Percentiles rank a stretch among this genome's conserved stretches.
Evolutionary conservation across 2,797 vertebrate genomes (phyloP).

Genomic region (Anguilla megastoma): DNA sequence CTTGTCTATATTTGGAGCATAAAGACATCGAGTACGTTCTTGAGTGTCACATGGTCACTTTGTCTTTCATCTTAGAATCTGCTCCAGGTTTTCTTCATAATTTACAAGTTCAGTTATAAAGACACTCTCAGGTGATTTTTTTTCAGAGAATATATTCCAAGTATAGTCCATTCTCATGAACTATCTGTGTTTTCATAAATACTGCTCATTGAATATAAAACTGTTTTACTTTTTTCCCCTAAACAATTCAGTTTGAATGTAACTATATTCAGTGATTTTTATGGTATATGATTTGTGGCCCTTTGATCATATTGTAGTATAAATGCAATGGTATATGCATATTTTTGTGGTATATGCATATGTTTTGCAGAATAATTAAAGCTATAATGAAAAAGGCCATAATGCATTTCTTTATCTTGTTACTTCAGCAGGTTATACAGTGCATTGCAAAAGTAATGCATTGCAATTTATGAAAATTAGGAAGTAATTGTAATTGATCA

Average conservation of each 20-base stretch:
- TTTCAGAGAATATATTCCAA: neutral
- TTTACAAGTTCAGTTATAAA: neutral
- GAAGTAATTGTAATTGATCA: no score
- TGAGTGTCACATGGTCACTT: neutral
- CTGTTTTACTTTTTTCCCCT: neutral
- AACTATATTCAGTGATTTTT: neutral
- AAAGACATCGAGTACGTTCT: neutral
- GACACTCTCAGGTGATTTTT: neutral
- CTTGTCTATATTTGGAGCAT: neutral
- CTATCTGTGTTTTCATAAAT: neutral
- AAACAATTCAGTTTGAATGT: neutral
- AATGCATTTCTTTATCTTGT: no score
- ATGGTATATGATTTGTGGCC: neutral
- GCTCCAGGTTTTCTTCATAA: neutral
- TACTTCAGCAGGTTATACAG: no score
- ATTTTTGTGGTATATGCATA: no score
- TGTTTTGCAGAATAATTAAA: neutral
- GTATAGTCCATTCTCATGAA: neutral
- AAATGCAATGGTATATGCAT: no score
- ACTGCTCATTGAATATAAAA: neutral
- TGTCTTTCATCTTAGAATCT: neutral
- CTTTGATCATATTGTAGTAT: no score
- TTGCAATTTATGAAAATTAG: no score
- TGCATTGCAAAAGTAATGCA: no score
- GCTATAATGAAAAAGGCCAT: neutral